These are phyloP conservation scores for Pandion haliaetus DNA, from an alignment of 2,113 vertebrate species.

Conservation along the genomic window DNA sequence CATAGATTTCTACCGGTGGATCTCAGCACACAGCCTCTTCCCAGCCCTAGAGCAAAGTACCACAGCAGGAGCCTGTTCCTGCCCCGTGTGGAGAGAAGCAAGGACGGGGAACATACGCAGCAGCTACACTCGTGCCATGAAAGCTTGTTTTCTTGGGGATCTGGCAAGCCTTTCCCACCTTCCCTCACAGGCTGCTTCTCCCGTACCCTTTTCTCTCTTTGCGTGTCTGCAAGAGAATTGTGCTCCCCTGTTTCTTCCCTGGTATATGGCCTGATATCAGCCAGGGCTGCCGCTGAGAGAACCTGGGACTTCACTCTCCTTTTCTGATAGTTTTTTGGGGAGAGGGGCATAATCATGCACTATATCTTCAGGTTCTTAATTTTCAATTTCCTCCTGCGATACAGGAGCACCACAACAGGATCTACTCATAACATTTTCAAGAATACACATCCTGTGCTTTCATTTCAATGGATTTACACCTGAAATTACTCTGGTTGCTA, in stretches of 20 bases:
- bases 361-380: background rate
- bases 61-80: background rate
- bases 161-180: background rate
- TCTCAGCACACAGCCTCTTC: background rate
- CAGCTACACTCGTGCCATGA: background rate
- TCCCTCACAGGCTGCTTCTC: background rate
- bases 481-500: background rate
- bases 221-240: background rate
- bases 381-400: background rate
- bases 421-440: background rate
- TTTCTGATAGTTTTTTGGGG: background rate
- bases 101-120: background rate
- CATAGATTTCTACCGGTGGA: background rate
- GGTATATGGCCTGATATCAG: background rate
- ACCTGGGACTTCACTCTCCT: background rate
- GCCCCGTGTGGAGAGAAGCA: background rate
- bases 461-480: slow-evolving; percentile 1
- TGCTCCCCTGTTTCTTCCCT: background rate
- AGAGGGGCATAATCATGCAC: background rate
- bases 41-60: slow-evolving; percentile 9
- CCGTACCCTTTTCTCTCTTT: background rate
- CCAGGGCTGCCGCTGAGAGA: background rate
- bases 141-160: background rate
- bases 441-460: background rate
- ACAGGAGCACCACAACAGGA: background rate